Evolutionary conservation across 2,113 vertebrate genomes (phyloP).

Genomic region (Genyomyrus donnyi): DNA sequence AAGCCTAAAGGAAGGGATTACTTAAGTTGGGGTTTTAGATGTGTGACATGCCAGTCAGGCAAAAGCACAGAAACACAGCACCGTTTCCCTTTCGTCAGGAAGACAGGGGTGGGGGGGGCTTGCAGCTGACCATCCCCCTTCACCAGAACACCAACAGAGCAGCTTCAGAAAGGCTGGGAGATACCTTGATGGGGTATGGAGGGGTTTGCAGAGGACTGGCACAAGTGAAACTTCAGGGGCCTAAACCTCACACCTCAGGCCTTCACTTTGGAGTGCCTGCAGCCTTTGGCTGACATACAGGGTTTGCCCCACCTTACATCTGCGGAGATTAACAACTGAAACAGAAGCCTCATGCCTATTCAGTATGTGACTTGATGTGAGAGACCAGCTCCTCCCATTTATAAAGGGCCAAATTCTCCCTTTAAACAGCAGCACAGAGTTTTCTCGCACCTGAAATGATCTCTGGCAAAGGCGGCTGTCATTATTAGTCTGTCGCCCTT

Average conservation of each 20-base stretch:
- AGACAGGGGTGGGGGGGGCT: slow-evolving; percentile 34
- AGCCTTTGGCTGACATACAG: background rate
- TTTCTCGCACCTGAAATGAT: background rate
- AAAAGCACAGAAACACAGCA: slow-evolving; percentile 81
- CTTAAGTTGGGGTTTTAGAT: slow-evolving; percentile 94
- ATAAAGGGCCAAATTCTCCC: background rate
- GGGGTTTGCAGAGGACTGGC: background rate
- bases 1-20: slow-evolving; percentile 99
- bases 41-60: slow-evolving; percentile 92
- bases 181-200: slow-evolving; percentile 20
- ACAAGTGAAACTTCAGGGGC: background rate
- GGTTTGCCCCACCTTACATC: background rate
- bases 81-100: slow-evolving; percentile 65
- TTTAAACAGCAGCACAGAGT: background rate
- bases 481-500: background rate
- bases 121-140: background rate
- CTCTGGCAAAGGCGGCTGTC: background rate
- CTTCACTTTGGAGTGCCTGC: background rate
- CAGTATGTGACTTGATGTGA: background rate
- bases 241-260: background rate
- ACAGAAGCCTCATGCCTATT: background rate
- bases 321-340: background rate
- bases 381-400: background rate
- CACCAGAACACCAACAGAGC: too few relatives aligned
- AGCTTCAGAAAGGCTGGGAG: too few relatives aligned